Conservation (phyloP, 1,140 invertebrate species). For the Homarus americanus region DNA sequence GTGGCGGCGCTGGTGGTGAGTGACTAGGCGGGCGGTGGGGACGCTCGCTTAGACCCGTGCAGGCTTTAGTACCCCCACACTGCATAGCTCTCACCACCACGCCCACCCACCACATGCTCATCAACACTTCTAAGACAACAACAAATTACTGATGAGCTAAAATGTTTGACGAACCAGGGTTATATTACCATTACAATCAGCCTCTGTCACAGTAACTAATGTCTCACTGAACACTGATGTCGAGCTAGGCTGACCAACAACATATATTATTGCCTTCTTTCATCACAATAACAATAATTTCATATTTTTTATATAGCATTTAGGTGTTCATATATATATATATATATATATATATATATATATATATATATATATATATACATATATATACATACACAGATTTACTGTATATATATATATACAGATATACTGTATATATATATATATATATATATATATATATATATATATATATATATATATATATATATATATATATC, state of each 20-base stretch:
- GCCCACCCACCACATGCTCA: not conserved
- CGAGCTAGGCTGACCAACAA: not conserved
- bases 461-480: slow-evolving; percentile 24
- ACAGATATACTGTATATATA: not conserved
- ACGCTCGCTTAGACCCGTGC: not conserved
- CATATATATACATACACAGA: not conserved
- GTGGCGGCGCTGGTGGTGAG: not conserved
- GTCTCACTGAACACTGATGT: not conserved
- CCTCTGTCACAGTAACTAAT: too few relatives aligned
- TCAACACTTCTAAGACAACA: not conserved
- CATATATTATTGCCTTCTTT: not conserved
- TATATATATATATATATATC: slow-evolving; percentile 5
- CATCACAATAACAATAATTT: slow-evolving; percentile 2
- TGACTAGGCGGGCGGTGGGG: not conserved
- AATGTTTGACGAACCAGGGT: not conserved
- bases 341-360: not conserved
- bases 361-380: not conserved
- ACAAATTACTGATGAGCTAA: not conserved
- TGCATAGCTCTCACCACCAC: not conserved
- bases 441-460: not conserved
- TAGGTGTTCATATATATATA: not conserved
- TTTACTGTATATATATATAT: not conserved
- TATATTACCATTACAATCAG: too few relatives aligned
- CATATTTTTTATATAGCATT: not conserved
- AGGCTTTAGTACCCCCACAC: not conserved